Percentiles rank a stretch among this genome's conserved stretches.
Conservation (phyloP, 1,140 invertebrate species). For the Sarcophaga peregrina region DNA sequence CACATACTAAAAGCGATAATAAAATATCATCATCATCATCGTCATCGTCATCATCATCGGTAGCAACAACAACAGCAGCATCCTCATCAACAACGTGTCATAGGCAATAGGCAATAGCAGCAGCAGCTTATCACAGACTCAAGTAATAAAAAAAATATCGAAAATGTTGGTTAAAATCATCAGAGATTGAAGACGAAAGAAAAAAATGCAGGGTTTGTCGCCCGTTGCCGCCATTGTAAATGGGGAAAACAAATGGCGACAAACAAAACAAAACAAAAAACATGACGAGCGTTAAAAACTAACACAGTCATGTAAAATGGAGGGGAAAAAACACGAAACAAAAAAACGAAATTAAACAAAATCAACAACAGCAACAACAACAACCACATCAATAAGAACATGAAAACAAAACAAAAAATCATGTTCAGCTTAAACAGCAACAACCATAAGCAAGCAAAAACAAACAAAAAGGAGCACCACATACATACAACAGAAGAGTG, state of each 20-base stretch:
- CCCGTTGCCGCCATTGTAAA: too few species aligned
- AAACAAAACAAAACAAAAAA: too few species aligned
- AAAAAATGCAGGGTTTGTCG: background rate
- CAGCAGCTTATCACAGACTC: too few species aligned
- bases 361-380: background rate
- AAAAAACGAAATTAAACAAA: background rate
- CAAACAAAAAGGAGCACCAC: background rate
- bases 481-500: background rate
- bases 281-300: too few species aligned
- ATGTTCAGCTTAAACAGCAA: background rate
- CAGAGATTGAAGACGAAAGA: slow-evolving; percentile 37
- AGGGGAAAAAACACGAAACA: background rate
- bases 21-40: slow-evolving; percentile 2
- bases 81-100: too few species aligned
- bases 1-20: slow-evolving; percentile 10
- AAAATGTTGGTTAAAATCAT: background rate
- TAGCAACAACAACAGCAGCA: background rate
- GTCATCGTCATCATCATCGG: background rate
- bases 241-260: too few species aligned
- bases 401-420: background rate
- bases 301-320: too few species aligned
- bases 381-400: background rate
- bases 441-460: background rate
- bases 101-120: too few species aligned
- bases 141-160: too few species aligned